A percentile compares a stretch with the other conserved stretches of the same genome.
Conservation (phyloP, 2,888 invertebrate species). For the Crioceris asparagi region DNA sequence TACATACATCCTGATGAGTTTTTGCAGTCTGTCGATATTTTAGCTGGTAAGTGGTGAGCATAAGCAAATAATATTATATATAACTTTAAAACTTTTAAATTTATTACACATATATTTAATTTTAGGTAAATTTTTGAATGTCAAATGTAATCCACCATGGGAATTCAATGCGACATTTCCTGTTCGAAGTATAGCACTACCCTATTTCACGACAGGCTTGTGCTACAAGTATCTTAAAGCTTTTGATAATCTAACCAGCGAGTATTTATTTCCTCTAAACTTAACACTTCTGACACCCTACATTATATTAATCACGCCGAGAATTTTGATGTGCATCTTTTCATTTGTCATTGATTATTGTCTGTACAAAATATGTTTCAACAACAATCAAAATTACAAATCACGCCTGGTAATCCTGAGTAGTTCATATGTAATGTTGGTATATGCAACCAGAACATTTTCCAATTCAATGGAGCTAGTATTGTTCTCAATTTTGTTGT, state of each 20-base stretch:
- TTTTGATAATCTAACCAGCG: constrained; percentile 45
- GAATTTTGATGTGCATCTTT: constrained; percentile 63
- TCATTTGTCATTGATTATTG: constrained; percentile 76
- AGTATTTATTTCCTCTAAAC: constrained; percentile 41
- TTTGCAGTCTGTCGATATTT: constrained; percentile 84
- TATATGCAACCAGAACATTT: constrained; percentile 78
- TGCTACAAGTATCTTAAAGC: constrained; percentile 56
- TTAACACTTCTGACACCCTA: constrained; percentile 60
- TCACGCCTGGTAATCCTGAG: constrained; percentile 62
- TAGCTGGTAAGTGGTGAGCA: constrained; percentile 54
- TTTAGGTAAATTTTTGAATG: constrained; percentile 70
- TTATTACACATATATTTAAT: too few species aligned
- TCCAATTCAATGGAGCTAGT: constrained; percentile 80
- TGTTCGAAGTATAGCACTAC: constrained; percentile 69
- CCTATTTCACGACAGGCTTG: constrained; percentile 63
- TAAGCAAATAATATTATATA: background rate
- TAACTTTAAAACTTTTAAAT: too few species aligned
- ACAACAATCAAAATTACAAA: constrained; percentile 62
- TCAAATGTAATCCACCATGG: constrained; percentile 75
- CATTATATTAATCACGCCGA: constrained; percentile 61
- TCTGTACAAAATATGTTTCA: constrained; percentile 63
- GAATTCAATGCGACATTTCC: constrained; percentile 81
- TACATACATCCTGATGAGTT: constrained; percentile 96
- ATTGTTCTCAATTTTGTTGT: constrained; percentile 63
- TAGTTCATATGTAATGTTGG: constrained; percentile 74